A percentile compares a stretch with the other conserved stretches of the same genome.
Conservation (phyloP, 2,888 invertebrate genomes). For the Vannuccia rotundouncinata region DNA sequence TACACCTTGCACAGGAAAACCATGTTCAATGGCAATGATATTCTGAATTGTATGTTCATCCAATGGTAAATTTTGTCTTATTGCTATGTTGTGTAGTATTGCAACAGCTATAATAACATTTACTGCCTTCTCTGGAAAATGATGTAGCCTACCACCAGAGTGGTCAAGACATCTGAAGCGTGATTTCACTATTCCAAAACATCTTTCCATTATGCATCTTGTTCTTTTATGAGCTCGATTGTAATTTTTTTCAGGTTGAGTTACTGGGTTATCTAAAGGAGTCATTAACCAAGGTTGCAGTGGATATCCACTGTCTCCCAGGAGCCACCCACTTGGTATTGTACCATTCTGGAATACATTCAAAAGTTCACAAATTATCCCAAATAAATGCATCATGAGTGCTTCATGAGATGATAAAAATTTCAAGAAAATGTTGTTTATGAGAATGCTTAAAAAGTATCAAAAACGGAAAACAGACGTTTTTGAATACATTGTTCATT, state of each 20-base stretch:
- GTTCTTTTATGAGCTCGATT: background rate
- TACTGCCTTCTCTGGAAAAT: background rate
- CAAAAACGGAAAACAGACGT: no score
- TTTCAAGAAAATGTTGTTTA: no score
- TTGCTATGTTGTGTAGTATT: background rate
- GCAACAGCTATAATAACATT: background rate
- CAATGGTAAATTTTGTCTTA: background rate
- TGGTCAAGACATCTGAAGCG: background rate
- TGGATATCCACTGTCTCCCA: background rate
- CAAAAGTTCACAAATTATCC: background rate
- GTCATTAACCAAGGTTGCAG: slow-evolving; percentile 21
- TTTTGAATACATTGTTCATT: no score
- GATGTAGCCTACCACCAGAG: slow-evolving; percentile 1
- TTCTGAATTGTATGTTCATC: slow-evolving; percentile 6
- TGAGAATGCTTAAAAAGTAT: no score
- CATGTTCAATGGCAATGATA: background rate
- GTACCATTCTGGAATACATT: slow-evolving; percentile 1
- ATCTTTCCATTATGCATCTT: background rate
- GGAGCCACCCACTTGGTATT: slow-evolving; percentile 15
- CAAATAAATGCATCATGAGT: slow-evolving; percentile 11
- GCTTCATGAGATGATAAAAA: no score
- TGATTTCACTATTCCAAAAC: background rate
- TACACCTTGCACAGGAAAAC: slow-evolving; percentile 1
- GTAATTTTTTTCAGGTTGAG: background rate
- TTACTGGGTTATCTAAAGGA: background rate